phyloP scores from a whole-genome alignment of 2,113 vertebrate species.

The Choloepus hoffmanni region DNA sequence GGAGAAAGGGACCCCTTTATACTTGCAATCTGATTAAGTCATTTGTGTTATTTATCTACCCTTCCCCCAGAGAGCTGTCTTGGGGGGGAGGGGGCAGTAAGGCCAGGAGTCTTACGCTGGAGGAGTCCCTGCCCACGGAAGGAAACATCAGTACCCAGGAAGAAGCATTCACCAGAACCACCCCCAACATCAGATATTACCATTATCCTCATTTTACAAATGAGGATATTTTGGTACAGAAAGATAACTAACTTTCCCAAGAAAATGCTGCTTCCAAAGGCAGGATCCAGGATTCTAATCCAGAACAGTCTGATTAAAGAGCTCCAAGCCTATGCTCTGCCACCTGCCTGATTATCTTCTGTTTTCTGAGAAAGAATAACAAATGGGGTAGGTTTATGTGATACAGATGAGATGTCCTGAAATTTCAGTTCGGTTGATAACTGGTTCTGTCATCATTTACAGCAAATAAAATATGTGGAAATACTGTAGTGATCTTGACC shows the following conservation, averaged over 20 bases:
- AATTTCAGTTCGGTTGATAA: neutral
- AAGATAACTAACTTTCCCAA: neutral
- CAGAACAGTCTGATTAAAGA: too few relatives aligned
- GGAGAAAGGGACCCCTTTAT: neutral
- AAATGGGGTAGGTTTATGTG: neutral
- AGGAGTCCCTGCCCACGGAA: too few relatives aligned
- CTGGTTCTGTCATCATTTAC: neutral
- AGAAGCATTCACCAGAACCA: neutral
- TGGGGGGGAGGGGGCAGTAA: neutral
- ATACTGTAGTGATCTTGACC: neutral
- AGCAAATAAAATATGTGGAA: neutral
- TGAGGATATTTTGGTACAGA: neutral
- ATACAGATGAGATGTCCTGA: neutral
- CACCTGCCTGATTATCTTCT: neutral
- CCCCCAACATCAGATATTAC: neutral
- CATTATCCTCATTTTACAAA: too few relatives aligned
- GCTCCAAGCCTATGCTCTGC: neutral
- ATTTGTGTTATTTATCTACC: neutral
- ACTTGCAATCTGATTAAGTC: neutral
- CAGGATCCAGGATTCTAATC: neutral
- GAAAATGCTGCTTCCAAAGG: neutral
- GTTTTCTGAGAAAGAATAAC: neutral
- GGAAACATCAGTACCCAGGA: neutral
- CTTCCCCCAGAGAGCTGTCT: neutral
- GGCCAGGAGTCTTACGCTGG: neutral